Evolutionary conservation across 2,797 vertebrate genomes (phyloP).

Genomic region (Siniperca obscura): DNA sequence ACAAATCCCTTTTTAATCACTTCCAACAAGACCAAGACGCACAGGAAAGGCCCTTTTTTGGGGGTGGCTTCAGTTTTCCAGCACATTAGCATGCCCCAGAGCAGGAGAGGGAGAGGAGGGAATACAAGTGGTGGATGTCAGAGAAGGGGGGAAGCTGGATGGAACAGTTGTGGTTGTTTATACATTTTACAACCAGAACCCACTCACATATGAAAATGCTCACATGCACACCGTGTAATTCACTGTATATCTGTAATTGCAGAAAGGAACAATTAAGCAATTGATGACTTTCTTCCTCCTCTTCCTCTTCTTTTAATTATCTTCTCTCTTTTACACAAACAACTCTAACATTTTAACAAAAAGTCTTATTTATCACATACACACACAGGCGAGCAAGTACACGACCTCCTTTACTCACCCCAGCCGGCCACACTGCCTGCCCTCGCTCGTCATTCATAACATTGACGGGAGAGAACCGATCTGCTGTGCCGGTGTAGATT

Average conservation of each 20-base stretch:
- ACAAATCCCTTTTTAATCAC: constrained; percentile 83
- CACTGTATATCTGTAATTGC: constrained; percentile 1
- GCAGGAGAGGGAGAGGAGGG: constrained; percentile 37
- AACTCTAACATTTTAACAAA: constrained; percentile 3
- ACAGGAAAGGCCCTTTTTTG: constrained; percentile 71
- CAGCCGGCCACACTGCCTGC: constrained; percentile 8
- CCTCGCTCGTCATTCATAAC: constrained; percentile 10
- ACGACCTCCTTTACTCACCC: not conserved
- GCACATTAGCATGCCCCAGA: constrained; percentile 74
- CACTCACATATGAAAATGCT: constrained; percentile 29
- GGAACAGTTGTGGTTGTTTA: constrained; percentile 44
- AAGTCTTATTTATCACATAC: not conserved
- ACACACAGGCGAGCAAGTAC: constrained; percentile 14
- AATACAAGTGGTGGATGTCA: constrained; percentile 27
- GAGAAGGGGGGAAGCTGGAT: constrained; percentile 34
- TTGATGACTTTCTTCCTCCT: not conserved
- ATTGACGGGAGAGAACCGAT: constrained; percentile 30
- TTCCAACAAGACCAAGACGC: constrained; percentile 77
- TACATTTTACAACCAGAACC: constrained; percentile 27
- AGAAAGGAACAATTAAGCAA: constrained; percentile 14
- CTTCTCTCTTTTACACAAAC: not conserved
- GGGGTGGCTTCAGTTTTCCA: constrained; percentile 70
- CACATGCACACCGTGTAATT: constrained; percentile 9
- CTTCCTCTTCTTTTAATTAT: not conserved
- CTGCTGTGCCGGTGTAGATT: constrained; percentile 46